Evolutionary conservation across 1,140 invertebrate species (phyloP), one percentile per base, ranked within the genome.

Genomic region (Colletes latitarsis): DNA sequence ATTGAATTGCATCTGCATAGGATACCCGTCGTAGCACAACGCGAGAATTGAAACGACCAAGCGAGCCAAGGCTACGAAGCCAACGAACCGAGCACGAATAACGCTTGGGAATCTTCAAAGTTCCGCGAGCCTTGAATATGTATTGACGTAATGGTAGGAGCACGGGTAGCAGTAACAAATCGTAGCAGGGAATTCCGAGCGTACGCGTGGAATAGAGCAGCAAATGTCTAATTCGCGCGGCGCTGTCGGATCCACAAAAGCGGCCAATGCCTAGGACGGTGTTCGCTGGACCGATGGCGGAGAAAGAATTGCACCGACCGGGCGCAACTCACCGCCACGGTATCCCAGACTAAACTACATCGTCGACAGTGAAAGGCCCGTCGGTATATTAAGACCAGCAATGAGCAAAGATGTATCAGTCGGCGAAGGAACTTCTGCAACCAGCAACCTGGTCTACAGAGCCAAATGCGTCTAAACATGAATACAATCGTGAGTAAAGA

Each of bases 361-460:
- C 82, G 63, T 69, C 88, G 85, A 89, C 89, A 92, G 93, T 93
- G 93, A 93, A 93, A 93, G 93, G 92, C 89, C 72, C 63, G 12
- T 17, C 58, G 77, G 86, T 92, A 93, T 93, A 93, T 93, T 93
- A 93, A 92, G 90, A 91, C 88, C 89, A 82, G 91, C 88, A 91
- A 90, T 91, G 85, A 70, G 80, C 82, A 85, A 92, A 91, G 91
- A 93, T 92, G 88, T 91, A 92, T 92, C 92, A 93, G 93, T 93
- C 87, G 84, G 79, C 77, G 82, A 89, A 89, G 82, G 82, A 81
- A 88, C 78, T 88, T 83, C 73, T 73, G 46, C 80, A 77, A 82
- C 74, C 70, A 89, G 85, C 86, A 87, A 82, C 64, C 46, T 58
- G 77, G 63, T 53, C 67, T 66, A 66, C 74, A 77, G 58, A 46